Base-by-base conservation (phyloP, 35 echinoderm and acorn worm genomes). In the Diadema setosum region DNA sequence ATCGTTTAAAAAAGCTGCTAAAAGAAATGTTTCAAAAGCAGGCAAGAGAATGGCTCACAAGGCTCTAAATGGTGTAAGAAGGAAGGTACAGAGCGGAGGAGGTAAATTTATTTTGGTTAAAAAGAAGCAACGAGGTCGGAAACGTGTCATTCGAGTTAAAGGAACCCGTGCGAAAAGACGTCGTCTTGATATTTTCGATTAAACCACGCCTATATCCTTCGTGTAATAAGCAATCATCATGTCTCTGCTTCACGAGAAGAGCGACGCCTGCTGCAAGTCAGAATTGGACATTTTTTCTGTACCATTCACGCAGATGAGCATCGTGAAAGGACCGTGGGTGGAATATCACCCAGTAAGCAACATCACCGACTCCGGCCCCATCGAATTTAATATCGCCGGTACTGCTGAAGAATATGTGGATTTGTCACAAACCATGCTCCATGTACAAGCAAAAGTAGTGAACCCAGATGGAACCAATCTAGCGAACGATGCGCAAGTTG, bases 211-310 rank as follows among this genome's bases (percentile, higher is more conserved):
- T 16, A 9, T 6, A 12, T 5, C 40, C 73, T 78, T 41, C 33
- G 12, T 12, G 11, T 14, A 70, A 70, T 21, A 16, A 7, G 1
- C 42, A 2, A 83, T 30, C 3, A 89, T 43, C 42, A 84, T 94
- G 92, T 56, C 92, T 36, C 83, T 94, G 7, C 3, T 89, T n/a
- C 86, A 89, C 27, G 46, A 89, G 24, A 55, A 82, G 18, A 89
- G 78, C 34, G 83, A 75, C 46, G 74, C 58, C 21, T 92, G 90
- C 46, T 81, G 84, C 27, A 87, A 45, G 23, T 69, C 85, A 3
- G 80, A 94, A 61, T 32, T 95, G 40, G 88, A 91, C 33, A 23
- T 91, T 2, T 95, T 95, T 90, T 32, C 83, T 15, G 58, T 95
- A 6, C 83, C 93, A 0, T 69, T 50, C 1, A 94, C 88, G 1